Evolutionary conservation across 1,140 invertebrate species (phyloP).

Genomic region (Anastatus disparis): DNA sequence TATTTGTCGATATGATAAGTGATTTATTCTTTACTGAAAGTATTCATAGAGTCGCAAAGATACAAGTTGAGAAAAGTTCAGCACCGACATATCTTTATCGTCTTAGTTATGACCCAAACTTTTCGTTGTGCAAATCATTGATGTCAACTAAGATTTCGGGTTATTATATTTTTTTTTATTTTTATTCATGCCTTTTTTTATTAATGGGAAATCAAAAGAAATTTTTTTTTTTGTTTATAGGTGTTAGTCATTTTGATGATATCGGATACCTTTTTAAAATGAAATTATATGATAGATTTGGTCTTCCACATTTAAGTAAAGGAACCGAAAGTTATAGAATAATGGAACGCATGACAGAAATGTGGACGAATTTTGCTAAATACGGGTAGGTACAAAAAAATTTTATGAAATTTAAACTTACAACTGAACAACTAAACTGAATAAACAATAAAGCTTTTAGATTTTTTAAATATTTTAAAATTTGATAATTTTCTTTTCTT

Average conservation of each 20-base stretch:
- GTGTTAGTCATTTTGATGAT: slow-evolving; percentile 14
- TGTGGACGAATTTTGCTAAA: slow-evolving; percentile 25
- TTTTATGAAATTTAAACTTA: too few relatives aligned
- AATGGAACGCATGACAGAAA: slow-evolving; percentile 11
- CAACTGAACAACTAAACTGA: too few relatives aligned
- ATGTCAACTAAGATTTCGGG: neutral
- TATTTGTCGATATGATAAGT: neutral
- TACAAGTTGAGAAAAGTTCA: neutral
- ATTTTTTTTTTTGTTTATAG: neutral
- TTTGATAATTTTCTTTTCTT: too few relatives aligned
- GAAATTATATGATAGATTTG: neutral
- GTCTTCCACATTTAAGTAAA: neutral
- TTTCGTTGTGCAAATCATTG: neutral
- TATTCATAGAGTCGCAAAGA: neutral
- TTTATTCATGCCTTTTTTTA: neutral
- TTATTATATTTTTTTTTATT: too few relatives aligned
- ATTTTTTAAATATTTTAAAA: too few relatives aligned
- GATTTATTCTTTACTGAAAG: neutral
- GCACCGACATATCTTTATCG: neutral
- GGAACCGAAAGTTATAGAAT: neutral
- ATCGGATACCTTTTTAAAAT: slow-evolving; percentile 1
- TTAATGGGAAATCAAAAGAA: neutral
- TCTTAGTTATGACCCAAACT: neutral
- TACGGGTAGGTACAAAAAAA: neutral
- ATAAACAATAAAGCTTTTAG: too few relatives aligned